These are phyloP conservation scores for Typhlichthys eigenmanni DNA, from an alignment of 2,797 vertebrate species.

Conservation along the genomic window DNA sequence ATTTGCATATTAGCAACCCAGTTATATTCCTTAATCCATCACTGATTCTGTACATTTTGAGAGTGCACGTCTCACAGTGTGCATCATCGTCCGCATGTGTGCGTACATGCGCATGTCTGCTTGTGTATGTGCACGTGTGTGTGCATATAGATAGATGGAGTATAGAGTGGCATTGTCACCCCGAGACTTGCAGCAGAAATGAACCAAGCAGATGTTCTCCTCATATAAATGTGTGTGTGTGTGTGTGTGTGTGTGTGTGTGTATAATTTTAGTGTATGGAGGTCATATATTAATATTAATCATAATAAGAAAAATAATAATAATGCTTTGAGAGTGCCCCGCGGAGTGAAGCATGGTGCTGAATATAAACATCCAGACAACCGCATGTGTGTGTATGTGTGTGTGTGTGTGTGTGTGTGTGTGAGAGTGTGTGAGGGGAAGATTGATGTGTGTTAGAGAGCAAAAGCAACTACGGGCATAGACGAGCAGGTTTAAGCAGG, in stretches of 20 bases:
- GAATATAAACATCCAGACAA: slow-evolving; percentile 2
- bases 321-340: slow-evolving; percentile 29
- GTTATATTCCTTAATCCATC: slow-evolving; percentile 67
- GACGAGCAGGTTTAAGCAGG: slow-evolving; percentile 41
- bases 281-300: slow-evolving; percentile 15
- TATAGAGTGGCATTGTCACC: slow-evolving; percentile 44
- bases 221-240: slow-evolving; percentile 31
- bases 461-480: background rate
- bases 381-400: background rate
- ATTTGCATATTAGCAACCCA: slow-evolving; percentile 63
- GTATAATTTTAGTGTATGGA: slow-evolving; percentile 9
- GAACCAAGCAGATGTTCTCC: slow-evolving; percentile 22
- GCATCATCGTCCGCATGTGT: background rate
- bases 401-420: slow-evolving; percentile 9
- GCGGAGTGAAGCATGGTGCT: slow-evolving; percentile 16
- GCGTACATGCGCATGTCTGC: background rate
- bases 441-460: background rate
- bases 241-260: slow-evolving; percentile 5
- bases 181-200: slow-evolving; percentile 30
- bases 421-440: background rate
- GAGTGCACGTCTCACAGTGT: too few species aligned
- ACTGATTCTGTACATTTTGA: slow-evolving; percentile 28
- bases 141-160: slow-evolving; percentile 2
- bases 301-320: slow-evolving; percentile 45
- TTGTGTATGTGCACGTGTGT: slow-evolving; percentile 4